Evolutionary conservation across 2,797 vertebrate genomes (phyloP).

Genomic region (Cuniculus paca): DNA sequence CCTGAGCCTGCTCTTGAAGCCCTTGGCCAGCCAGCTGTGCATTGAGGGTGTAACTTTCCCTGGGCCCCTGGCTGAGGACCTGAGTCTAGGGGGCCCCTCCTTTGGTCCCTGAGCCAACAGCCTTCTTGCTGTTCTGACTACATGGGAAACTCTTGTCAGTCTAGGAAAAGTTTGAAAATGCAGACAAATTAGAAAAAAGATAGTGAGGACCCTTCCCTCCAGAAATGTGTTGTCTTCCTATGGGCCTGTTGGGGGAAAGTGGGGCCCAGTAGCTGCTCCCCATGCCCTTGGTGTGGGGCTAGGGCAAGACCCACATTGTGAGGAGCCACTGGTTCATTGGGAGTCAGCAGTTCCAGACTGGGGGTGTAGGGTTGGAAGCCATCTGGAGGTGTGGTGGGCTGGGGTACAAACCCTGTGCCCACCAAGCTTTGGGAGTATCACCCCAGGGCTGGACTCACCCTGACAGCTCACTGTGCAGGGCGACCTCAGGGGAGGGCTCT

Average conservation of each 20-base stretch:
- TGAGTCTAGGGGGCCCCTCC: background rate
- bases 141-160: background rate
- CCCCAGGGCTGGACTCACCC: background rate
- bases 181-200: background rate
- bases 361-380: background rate
- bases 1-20: no score
- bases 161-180: background rate
- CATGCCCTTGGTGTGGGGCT: fast-evolving
- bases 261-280: background rate
- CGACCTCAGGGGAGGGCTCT: background rate
- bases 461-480: background rate
- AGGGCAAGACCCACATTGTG: background rate
- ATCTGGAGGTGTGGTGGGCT: fast-evolving
- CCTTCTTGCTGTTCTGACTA: background rate
- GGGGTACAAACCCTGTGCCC: no score
- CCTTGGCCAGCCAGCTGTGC: background rate
- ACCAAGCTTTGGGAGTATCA: background rate
- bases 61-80: background rate
- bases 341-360: background rate
- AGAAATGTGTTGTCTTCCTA: background rate
- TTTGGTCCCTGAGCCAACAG: background rate
- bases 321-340: background rate
- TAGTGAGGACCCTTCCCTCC: background rate
- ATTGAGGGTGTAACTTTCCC: background rate
- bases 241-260: background rate